Evolutionary conservation across 1,140 invertebrate species (phyloP).

Genomic region (Papilio xuthus): DNA sequence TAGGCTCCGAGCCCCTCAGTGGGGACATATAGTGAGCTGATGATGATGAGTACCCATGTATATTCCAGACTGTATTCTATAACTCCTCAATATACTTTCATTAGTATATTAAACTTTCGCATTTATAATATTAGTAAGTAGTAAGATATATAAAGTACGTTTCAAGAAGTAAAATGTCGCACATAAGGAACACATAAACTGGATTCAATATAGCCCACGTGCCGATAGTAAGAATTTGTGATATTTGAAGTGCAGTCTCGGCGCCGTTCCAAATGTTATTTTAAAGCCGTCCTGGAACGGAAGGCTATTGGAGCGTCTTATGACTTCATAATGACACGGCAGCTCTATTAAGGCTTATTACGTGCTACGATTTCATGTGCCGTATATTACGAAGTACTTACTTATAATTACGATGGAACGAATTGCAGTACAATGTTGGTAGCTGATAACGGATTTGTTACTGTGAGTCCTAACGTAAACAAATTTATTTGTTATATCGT

Average conservation of each 20-base stretch:
- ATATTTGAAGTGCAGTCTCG: slow-evolving; percentile 36
- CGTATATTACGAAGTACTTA: neutral
- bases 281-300: slow-evolving; percentile 33
- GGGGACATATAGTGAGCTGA: no score
- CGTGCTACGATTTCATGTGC: slow-evolving; percentile 5
- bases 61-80: no score
- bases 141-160: neutral
- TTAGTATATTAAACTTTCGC: no score
- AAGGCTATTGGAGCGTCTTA: slow-evolving; percentile 38
- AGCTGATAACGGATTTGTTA: neutral
- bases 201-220: slow-evolving; percentile 28
- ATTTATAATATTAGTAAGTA: no score
- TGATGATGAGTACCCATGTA: no score
- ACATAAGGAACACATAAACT: slow-evolving; percentile 15
- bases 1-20: no score
- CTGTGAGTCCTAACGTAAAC: neutral
- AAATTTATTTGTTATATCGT: no score
- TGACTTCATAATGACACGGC: slow-evolving; percentile 30
- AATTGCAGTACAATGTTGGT: neutral
- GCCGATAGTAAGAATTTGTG: slow-evolving; percentile 37
- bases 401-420: neutral
- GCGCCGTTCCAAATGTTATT: slow-evolving; percentile 39
- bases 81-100: no score
- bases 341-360: slow-evolving; percentile 19
- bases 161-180: neutral